A percentile compares a stretch with the other conserved stretches of the same genome.
Conservation (phyloP, 1,140 invertebrate species). For the Drosophila hydei region DNA sequence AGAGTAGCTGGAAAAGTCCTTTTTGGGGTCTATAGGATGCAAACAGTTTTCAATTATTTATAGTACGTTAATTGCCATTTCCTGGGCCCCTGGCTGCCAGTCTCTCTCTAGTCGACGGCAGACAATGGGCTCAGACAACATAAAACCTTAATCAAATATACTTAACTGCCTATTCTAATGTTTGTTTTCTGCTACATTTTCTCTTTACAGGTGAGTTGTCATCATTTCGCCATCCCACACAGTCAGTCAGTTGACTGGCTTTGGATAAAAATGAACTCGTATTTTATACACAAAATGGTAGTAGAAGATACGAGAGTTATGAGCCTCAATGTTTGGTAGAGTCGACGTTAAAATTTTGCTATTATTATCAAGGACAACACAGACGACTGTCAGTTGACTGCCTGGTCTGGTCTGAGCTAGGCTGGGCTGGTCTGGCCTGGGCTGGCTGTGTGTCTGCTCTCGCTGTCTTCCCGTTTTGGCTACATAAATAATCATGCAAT, state of each 20-base stretch:
- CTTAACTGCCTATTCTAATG: slow-evolving; percentile 68
- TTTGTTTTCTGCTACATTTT: slow-evolving; percentile 61
- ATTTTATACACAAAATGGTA: slow-evolving; percentile 57
- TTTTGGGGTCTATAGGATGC: background rate
- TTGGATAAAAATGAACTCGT: slow-evolving; percentile 40
- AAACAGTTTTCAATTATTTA: slow-evolving; percentile 62
- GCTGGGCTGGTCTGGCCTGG: too few species aligned
- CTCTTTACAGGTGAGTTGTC: slow-evolving; percentile 71
- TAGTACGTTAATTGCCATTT: slow-evolving; percentile 56
- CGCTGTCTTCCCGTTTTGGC: background rate
- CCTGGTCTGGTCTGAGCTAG: too few species aligned
- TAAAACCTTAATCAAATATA: slow-evolving; percentile 77
- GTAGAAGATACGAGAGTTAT: slow-evolving; percentile 15
- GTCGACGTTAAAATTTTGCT: slow-evolving; percentile 57
- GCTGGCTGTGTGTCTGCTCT: background rate
- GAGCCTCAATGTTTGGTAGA: slow-evolving; percentile 18
- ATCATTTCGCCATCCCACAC: slow-evolving; percentile 11
- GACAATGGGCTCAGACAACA: slow-evolving; percentile 57
- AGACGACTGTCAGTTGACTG: slow-evolving; percentile 31
- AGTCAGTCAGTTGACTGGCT: slow-evolving; percentile 7
- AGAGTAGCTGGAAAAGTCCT: too few species aligned
- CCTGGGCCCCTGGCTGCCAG: slow-evolving; percentile 9
- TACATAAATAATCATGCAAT: slow-evolving; percentile 75
- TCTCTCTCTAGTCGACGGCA: slow-evolving; percentile 17
- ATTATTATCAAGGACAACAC: slow-evolving; percentile 73